Percentiles rank a stretch among this genome's conserved stretches.
These are phyloP conservation scores for Drosophila tristis DNA, from an alignment of 1,140 invertebrate genomes.

Conservation along the genomic window DNA sequence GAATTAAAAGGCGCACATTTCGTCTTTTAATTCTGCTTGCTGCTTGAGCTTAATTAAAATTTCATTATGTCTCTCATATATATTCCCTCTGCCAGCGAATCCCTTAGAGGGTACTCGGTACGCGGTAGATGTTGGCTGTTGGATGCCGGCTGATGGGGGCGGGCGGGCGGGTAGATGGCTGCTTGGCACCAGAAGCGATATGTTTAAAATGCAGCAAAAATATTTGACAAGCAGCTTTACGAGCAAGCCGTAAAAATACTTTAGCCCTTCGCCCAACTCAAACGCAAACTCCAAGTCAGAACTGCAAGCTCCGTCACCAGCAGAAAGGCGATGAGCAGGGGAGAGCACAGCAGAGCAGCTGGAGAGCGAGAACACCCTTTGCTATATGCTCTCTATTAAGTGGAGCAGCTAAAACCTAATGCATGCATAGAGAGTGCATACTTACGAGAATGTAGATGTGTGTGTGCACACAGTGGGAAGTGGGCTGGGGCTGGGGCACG, in stretches of 20 bases:
- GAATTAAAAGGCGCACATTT: constrained; percentile 75
- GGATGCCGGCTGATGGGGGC: too few relatives aligned
- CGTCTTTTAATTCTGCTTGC: constrained; percentile 61
- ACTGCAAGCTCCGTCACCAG: too few relatives aligned
- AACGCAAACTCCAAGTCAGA: neutral
- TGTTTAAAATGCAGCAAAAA: constrained; percentile 73
- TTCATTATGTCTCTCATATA: constrained; percentile 71
- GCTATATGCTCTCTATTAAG: constrained; percentile 43
- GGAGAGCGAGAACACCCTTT: neutral
- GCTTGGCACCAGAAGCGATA: constrained; percentile 16
- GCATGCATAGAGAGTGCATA: constrained; percentile 56
- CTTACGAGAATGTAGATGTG: constrained; percentile 23
- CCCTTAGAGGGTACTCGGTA: neutral
- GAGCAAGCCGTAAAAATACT: constrained; percentile 76
- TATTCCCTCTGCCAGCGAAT: constrained; percentile 22
- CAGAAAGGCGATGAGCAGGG: too few relatives aligned
- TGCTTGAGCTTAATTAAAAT: constrained; percentile 78
- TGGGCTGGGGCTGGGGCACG: too few relatives aligned
- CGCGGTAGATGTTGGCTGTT: constrained; percentile 1
- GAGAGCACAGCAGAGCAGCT: too few relatives aligned
- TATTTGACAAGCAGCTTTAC: constrained; percentile 79
- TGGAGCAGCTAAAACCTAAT: constrained; percentile 58
- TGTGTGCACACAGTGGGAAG: too few relatives aligned
- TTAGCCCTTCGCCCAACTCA: constrained; percentile 4
- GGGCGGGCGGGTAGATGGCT: too few relatives aligned